These are phyloP conservation scores for Uropsilus gracilis DNA, from an alignment of 2,113 vertebrate species.

Conservation along the genomic window DNA sequence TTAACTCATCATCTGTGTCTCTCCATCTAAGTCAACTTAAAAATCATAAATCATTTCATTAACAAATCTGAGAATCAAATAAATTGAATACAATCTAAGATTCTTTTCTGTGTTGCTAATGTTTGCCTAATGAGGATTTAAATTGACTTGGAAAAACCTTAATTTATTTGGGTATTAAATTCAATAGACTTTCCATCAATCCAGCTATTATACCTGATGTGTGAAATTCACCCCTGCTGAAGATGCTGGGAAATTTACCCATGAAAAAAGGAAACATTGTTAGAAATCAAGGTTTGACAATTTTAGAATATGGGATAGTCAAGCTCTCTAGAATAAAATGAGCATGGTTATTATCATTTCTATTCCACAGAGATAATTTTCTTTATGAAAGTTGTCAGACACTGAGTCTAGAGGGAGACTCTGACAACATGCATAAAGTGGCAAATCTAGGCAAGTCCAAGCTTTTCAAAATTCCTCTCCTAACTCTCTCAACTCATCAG, in stretches of 20 bases:
- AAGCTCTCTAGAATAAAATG: background rate
- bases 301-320: background rate
- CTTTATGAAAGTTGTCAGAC: background rate
- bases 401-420: background rate
- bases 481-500: background rate
- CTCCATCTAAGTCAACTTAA: conserved; percentile 30
- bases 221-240: background rate
- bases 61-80: conserved; percentile 1
- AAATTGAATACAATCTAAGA: background rate
- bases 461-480: background rate
- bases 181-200: conserved; percentile 15
- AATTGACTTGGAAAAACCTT: conserved; percentile 43
- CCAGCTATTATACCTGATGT: background rate
- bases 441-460: background rate
- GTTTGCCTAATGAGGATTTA: conserved; percentile 37
- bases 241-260: background rate
- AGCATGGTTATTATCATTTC: background rate
- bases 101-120: background rate
- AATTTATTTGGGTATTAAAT: conserved; percentile 52
- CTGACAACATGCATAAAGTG: background rate
- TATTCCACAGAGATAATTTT: conserved; percentile 5
- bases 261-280: background rate
- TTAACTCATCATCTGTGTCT: conserved; percentile 54
- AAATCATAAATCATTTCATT: conserved; percentile 43
- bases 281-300: conserved; percentile 36